These are phyloP conservation scores for Falco concolor DNA, from an alignment of 2,797 vertebrate species.

Conservation along the genomic window DNA sequence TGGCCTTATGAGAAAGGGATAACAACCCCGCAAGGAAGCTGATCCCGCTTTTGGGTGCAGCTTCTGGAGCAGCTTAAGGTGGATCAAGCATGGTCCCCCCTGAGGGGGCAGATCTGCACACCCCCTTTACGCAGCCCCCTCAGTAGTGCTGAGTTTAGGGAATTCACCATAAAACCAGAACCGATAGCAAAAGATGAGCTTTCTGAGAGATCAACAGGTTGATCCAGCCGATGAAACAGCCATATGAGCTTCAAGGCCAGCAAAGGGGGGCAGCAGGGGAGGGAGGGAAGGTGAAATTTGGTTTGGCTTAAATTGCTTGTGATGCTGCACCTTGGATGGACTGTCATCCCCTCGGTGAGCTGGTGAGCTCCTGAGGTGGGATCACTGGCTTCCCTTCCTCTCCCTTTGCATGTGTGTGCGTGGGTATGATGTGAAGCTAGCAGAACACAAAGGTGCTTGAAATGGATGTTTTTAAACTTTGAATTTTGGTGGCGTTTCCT, in stretches of 20 bases:
- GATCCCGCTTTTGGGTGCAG: background rate
- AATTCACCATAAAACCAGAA: background rate
- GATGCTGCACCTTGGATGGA: background rate
- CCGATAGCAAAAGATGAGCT: background rate
- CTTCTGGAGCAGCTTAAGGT: background rate
- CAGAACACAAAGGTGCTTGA: background rate
- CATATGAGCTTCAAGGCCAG: background rate
- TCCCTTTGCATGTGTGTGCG: accelerated
- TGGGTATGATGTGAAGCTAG: background rate
- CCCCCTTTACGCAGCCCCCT: background rate
- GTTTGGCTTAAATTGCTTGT: background rate
- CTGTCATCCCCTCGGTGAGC: background rate
- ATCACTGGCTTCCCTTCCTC: background rate
- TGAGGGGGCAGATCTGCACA: accelerated
- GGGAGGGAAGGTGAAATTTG: background rate
- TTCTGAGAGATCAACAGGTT: background rate
- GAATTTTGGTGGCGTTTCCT: background rate
- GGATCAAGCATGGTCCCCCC: background rate
- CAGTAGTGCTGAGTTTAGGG: accelerated
- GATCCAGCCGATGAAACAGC: background rate
- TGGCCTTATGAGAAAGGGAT: background rate
- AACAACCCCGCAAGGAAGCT: background rate
- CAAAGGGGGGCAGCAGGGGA: background rate
- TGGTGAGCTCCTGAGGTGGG: background rate
- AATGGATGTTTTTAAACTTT: background rate